phyloP scores from a whole-genome alignment of 2,888 invertebrate species.

The Endotricha flammealis region DNA sequence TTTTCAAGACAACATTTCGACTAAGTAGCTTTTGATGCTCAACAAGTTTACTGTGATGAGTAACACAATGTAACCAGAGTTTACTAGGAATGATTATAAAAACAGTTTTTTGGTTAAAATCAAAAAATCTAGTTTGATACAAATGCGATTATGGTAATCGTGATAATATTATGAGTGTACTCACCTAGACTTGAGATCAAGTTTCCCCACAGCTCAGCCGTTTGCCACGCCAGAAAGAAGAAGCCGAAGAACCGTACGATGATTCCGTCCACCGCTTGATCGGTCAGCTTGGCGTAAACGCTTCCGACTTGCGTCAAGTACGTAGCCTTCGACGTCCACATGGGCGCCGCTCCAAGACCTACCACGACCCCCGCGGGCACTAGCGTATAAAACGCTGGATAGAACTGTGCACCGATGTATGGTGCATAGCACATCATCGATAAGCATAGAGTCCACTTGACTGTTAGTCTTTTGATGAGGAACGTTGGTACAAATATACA shows the following conservation, averaged over 20 bases:
- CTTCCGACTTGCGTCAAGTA: slow-evolving; percentile 97
- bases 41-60: too few relatives aligned
- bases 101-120: too few relatives aligned
- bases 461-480: slow-evolving; percentile 94
- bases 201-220: slow-evolving; percentile 97
- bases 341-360: slow-evolving; percentile 96
- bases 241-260: slow-evolving; percentile 98
- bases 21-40: too few relatives aligned
- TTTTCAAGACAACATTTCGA: too few relatives aligned
- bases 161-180: slow-evolving; percentile 33
- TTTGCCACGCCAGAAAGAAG: slow-evolving; percentile 99
- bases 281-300: slow-evolving; percentile 87
- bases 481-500: slow-evolving; percentile 97
- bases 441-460: slow-evolving; percentile 96
- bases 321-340: slow-evolving; percentile 99
- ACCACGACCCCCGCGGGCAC: slow-evolving; percentile 95
- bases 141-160: slow-evolving; percentile 11
- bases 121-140: too few relatives aligned
- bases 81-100: too few relatives aligned
- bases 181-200: slow-evolving; percentile 94
- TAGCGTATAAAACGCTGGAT: slow-evolving; percentile 94
- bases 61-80: too few relatives aligned
- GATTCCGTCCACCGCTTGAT: slow-evolving; percentile 92
- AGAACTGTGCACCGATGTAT: slow-evolving; percentile 96
- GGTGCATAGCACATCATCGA: slow-evolving; percentile 96